phyloP scores from a whole-genome alignment of 2,888 invertebrate genomes.

The Bombylius major region DNA sequence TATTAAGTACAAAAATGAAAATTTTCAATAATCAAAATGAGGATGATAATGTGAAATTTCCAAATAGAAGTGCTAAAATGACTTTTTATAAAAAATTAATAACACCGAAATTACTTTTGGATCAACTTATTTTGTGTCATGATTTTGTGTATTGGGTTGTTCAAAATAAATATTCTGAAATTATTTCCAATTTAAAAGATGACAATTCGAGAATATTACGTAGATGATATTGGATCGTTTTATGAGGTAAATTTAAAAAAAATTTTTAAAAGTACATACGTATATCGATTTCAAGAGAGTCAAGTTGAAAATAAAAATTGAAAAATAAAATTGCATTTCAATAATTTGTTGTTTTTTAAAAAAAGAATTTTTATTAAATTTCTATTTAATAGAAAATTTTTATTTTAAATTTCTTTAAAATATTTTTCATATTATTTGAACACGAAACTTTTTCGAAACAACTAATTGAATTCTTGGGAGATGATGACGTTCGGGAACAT shows the following conservation, averaged over 20 bases:
- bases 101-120: constrained; percentile 35
- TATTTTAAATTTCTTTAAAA: no score
- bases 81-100: constrained; percentile 14
- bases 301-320: no score
- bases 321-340: no score
- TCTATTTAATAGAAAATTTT: no score
- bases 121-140: constrained; percentile 34
- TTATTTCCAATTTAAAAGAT: constrained; percentile 37
- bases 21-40: no score
- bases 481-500: constrained; percentile 35
- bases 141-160: constrained; percentile 39
- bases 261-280: background rate
- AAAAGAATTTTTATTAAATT: background rate
- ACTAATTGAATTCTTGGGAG: constrained; percentile 16
- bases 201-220: constrained; percentile 29
- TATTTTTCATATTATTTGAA: background rate
- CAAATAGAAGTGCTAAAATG: background rate
- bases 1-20: background rate
- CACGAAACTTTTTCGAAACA: background rate
- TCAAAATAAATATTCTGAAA: constrained; percentile 38
- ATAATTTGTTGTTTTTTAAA: background rate
- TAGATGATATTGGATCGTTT: constrained; percentile 26
- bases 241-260: constrained; percentile 30
- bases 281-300: no score
- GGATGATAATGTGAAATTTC: background rate